These are phyloP conservation scores for Apodemia mormo DNA, from an alignment of 2,888 invertebrate genomes.

Conservation along the genomic window DNA sequence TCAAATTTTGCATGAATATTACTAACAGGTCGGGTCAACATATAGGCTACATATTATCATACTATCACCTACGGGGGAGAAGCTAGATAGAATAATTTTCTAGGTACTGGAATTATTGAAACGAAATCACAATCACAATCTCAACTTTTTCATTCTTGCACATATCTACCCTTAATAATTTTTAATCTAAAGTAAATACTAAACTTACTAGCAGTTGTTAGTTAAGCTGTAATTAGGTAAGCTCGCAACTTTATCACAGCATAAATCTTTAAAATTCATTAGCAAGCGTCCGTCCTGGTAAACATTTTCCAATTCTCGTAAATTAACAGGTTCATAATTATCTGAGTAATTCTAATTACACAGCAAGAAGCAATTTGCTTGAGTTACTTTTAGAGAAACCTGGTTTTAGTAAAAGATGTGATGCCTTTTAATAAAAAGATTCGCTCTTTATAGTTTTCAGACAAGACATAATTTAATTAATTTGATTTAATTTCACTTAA, in stretches of 20 bases:
- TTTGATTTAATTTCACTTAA: too few relatives aligned
- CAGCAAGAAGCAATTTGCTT: constrained; percentile 1
- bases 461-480: too few relatives aligned
- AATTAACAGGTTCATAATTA: constrained; percentile 40
- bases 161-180: neutral
- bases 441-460: too few relatives aligned
- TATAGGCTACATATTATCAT: too few relatives aligned
- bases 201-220: neutral
- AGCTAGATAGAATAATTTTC: too few relatives aligned
- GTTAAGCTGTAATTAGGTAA: constrained; percentile 12
- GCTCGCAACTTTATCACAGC: constrained; percentile 6
- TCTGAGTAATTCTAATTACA: neutral
- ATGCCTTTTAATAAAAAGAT: neutral
- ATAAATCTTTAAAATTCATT: constrained; percentile 12
- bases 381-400: neutral
- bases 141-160: neutral
- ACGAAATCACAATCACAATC: too few relatives aligned
- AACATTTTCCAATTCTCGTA: constrained; percentile 46
- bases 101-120: too few relatives aligned
- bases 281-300: constrained; percentile 31
- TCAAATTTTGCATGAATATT: too few relatives aligned
- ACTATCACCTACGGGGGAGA: too few relatives aligned
- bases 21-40: too few relatives aligned
- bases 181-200: constrained; percentile 2
- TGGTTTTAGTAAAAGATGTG: neutral